Percentiles rank a stretch among this genome's conserved stretches.
Evolutionary conservation across 2,888 invertebrate genomes (phyloP).

Genomic region (Amitus sp.): DNA sequence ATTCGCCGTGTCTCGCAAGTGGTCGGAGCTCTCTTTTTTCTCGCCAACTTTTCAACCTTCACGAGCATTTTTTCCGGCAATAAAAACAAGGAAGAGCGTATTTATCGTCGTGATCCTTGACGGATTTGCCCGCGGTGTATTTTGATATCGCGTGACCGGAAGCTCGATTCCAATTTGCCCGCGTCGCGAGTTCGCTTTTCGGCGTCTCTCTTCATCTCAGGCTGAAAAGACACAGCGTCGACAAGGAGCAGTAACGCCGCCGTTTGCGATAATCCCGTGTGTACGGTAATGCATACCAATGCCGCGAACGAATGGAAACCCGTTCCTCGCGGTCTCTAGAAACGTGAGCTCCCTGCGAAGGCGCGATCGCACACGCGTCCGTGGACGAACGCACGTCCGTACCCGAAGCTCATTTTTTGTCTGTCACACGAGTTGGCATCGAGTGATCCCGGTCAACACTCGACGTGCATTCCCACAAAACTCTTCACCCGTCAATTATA

Average conservation of each 20-base stretch:
- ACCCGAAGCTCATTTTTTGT: conserved; percentile 19
- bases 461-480: background rate
- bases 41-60: no score
- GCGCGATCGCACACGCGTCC: conserved; percentile 34
- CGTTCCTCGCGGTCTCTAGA: conserved; percentile 40
- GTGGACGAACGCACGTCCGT: conserved; percentile 14
- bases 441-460: background rate
- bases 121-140: conserved; percentile 9
- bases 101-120: conserved; percentile 13
- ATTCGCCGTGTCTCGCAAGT: no score
- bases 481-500: conserved; percentile 1
- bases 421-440: conserved; percentile 15
- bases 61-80: no score
- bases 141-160: conserved; percentile 28
- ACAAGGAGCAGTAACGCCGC: conserved; percentile 16
- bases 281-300: conserved; percentile 52
- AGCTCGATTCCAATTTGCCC: conserved; percentile 30
- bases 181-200: conserved; percentile 10
- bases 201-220: background rate
- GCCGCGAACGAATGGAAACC: conserved; percentile 42
- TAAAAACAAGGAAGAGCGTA: no score
- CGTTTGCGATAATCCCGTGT: conserved; percentile 45
- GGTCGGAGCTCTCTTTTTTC: no score
- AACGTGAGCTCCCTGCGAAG: conserved; percentile 50
- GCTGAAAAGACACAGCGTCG: conserved; percentile 14